Conservation (phyloP, 2,888 invertebrate species). For the Hedya salicella region DNA sequence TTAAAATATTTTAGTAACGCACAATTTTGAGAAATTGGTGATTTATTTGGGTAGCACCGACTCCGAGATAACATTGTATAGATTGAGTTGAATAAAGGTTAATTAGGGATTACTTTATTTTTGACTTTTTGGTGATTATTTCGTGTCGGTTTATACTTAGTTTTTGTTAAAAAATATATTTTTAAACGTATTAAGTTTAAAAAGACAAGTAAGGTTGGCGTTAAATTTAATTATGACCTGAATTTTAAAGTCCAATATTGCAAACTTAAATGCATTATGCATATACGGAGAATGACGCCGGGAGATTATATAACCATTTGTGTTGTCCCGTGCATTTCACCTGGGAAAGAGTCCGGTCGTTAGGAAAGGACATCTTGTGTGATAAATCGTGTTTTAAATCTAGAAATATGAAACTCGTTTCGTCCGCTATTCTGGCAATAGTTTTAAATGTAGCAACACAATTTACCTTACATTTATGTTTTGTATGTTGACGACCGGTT, state of each 20-base stretch:
- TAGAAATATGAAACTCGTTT: conserved; percentile 39
- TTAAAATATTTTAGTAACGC: too few species aligned
- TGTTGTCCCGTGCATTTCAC: conserved; percentile 39
- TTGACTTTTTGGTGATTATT: too few species aligned
- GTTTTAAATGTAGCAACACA: conserved; percentile 25
- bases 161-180: too few species aligned
- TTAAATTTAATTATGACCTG: not conserved
- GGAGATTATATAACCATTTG: conserved; percentile 74
- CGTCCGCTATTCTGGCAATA: conserved; percentile 28
- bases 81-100: too few species aligned
- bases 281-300: conserved; percentile 60
- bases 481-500: too few species aligned
- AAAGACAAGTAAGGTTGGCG: not conserved
- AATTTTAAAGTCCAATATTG: conserved; percentile 24
- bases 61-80: too few species aligned
- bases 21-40: too few species aligned
- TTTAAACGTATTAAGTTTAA: too few species aligned
- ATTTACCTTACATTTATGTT: not conserved
- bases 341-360: conserved; percentile 33
- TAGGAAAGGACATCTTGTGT: conserved; percentile 41
- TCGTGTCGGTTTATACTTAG: too few species aligned
- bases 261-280: conserved; percentile 37
- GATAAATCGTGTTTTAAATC: conserved; percentile 43
- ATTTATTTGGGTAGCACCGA: too few species aligned
- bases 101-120: too few species aligned